phyloP scores from a whole-genome alignment of 1,140 invertebrate genomes.

The Apis cerana region DNA sequence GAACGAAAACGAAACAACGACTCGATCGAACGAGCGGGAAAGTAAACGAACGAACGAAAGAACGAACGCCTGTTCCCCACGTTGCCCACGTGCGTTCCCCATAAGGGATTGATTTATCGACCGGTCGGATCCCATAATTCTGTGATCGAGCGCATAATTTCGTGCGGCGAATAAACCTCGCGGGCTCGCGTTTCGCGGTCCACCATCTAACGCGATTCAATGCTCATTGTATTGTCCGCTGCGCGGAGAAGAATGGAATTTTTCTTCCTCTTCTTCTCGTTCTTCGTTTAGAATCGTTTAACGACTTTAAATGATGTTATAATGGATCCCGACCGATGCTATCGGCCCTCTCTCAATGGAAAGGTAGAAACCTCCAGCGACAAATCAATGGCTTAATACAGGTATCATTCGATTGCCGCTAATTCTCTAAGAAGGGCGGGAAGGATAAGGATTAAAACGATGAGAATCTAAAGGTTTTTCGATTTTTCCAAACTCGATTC shows the following conservation, averaged over 20 bases:
- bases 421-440: not conserved
- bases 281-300: not conserved
- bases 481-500: too few relatives aligned
- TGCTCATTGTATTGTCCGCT: constrained; percentile 28
- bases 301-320: constrained; percentile 7
- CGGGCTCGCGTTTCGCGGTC: not conserved
- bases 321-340: not conserved
- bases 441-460: too few relatives aligned
- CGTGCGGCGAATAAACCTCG: not conserved
- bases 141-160: constrained; percentile 35
- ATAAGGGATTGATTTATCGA: constrained; percentile 64
- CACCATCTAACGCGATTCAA: not conserved
- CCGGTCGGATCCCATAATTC: constrained; percentile 28
- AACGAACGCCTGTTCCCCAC: not conserved
- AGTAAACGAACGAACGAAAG: constrained; percentile 5
- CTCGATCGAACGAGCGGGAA: not conserved
- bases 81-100: constrained; percentile 53
- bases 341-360: not conserved
- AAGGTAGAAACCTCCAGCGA: not conserved
- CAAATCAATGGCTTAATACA: constrained; percentile 14
- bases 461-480: too few relatives aligned
- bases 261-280: too few relatives aligned
- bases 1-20: not conserved
- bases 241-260: not conserved
- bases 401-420: not conserved